Evolutionary conservation across 2,888 invertebrate genomes (phyloP), one percentile per base, ranked within the genome.

Genomic region (Leptinotarsa tumamoca): DNA sequence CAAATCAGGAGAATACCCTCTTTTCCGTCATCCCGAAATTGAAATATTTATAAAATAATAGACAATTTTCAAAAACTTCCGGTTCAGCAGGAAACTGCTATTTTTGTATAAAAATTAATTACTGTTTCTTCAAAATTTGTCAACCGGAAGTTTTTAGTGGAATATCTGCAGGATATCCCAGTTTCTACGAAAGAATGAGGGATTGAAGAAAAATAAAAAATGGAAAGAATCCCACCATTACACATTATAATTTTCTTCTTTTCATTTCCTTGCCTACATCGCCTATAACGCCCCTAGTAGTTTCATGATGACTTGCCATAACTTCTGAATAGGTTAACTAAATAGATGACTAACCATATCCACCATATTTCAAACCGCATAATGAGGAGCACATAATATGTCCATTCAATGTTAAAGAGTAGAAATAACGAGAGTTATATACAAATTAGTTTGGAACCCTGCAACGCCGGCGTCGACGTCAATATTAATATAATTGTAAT

Each of bases 401-500:
- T 27, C 43, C 33, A 63, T 63, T 27, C 63, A 43, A 43, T 27
- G 17, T 18, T 63, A 27, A 27, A n/a, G 33, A 63, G 43, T 4
- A 63, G 63, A 43, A 63, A 33, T 63, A 63, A 63, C 33, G 10
- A 43, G 43, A n/a, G 33, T n/a, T 63, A 17, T 43, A 63, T 63
- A 43, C 63, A 33, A 63, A 63, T 63, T n/a, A 5, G 63, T 27
- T 33, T n/a, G 63, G 43, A 21, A 14, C 23, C 58, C 14, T 14
- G 23, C 58, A 58, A n/a, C 10, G 43, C n/a, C 63, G 43, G 33
- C n/a, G 63, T 17, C 63, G 43, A n/a, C 43, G 63, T 43, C 27
- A 63, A 63, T 63, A 63, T 58, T 23, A 58, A 23, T 58, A 58
- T 21, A 58, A 58, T 58, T 58, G 58, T 58, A 58, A 58, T 58